Conservation (phyloP, 2,888 invertebrate genomes). For the Vesta saturnalis region DNA sequence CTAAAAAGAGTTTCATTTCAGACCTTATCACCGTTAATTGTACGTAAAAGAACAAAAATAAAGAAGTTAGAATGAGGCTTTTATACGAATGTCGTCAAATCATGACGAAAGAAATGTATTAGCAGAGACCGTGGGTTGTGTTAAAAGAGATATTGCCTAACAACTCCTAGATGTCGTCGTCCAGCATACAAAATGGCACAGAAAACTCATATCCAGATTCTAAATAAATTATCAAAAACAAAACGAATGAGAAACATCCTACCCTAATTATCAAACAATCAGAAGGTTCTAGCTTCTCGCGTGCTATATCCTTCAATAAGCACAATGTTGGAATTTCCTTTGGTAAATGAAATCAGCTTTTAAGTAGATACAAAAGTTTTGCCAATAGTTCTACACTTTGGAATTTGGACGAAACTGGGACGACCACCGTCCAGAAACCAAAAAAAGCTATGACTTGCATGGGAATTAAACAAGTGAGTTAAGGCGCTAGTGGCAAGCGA, state of each 20-base stretch:
- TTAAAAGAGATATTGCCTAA: no score
- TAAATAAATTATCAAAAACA: not conserved
- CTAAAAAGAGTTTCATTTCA: no score
- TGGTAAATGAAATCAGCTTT: not conserved
- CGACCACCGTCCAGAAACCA: not conserved
- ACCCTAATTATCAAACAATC: not conserved
- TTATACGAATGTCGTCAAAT: no score
- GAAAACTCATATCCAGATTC: not conserved
- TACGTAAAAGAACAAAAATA: no score
- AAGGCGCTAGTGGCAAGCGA: not conserved
- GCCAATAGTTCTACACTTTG: not conserved
- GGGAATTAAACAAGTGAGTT: not conserved
- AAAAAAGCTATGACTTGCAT: not conserved
- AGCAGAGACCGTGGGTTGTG: no score
- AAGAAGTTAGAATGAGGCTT: no score
- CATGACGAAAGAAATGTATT: no score
- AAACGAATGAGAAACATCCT: no score
- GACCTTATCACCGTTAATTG: no score
- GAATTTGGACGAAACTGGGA: not conserved
- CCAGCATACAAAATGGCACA: not conserved
- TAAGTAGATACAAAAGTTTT: not conserved
- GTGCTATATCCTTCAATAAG: not conserved
- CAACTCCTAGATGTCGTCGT: not conserved
- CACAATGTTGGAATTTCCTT: not conserved
- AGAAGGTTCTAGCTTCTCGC: not conserved